Percentiles rank a stretch among this genome's conserved stretches.
Conservation (phyloP, 35 echinoderm and acorn worm genomes). For the Acanthaster planci region DNA sequence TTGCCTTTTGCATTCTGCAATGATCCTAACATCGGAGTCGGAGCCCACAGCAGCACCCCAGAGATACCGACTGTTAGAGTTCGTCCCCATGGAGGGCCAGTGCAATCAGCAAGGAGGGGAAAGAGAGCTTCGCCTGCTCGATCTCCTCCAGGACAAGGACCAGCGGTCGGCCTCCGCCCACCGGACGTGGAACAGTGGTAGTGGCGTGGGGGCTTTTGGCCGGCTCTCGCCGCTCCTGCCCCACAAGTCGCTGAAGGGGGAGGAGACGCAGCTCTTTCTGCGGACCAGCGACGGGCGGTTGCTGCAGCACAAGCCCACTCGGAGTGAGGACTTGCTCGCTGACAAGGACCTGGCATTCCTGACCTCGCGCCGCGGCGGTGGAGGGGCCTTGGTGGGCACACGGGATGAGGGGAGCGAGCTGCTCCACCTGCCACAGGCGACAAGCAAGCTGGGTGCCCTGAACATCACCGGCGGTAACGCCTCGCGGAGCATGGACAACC, state of each 20-base stretch:
- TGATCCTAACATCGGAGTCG: background rate
- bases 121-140: background rate
- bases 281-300: background rate
- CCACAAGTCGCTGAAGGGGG: background rate
- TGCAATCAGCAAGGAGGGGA: background rate
- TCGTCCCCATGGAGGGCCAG: slow-evolving; percentile 16
- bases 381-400: background rate
- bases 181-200: background rate
- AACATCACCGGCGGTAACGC: background rate
- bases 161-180: background rate
- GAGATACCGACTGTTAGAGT: slow-evolving; percentile 13
- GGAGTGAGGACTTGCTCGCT: background rate
- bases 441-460: background rate
- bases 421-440: background rate
- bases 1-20: background rate
- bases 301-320: slow-evolving; percentile 1
- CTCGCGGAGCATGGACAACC: slow-evolving; percentile 7
- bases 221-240: background rate
- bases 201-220: background rate
- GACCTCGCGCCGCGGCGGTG: background rate
- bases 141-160: slow-evolving; percentile 1
- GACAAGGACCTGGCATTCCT: background rate
- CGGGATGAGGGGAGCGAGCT: background rate
- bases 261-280: background rate
- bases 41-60: background rate